Evolutionary conservation across 1,140 invertebrate genomes (phyloP), one percentile per base, ranked within the genome.

Genomic region (Drosophila jambulina): DNA sequence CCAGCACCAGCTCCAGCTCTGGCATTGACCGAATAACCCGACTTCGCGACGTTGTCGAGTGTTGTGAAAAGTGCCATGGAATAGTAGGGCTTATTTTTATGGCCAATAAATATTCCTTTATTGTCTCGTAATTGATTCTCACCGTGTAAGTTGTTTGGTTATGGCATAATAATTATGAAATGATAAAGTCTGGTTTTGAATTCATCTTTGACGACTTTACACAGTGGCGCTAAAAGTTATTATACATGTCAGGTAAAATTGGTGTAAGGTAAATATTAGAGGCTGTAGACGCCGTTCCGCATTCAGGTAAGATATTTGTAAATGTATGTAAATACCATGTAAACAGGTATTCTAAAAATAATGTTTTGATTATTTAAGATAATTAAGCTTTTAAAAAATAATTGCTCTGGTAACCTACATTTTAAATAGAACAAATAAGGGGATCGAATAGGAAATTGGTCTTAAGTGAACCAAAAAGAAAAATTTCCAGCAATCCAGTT

Each of bases 21-120:
- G 83, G 56, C 83, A 88, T 88, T 88, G 84, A 83, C 83, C 83
- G 57, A 74, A 57, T 78, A 88, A 82, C 62, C 46, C 5, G 51
- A 54, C 19, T n/a, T n/a, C n/a, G n/a, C n/a, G n/a, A 5, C 5
- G 15, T 17, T 21, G 5, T 12, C 17, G 29, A 48, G 25, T 54
- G 32, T 82, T 86, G 58, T 43, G 75, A 64, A 85, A 78, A 58
- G 27, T 40, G 5, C 13, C 42, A 19, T 12, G 19, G 23, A 1
- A 38, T 48, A 36, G 17, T 15, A 9, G 23, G 25, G 25, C 8
- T 17, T n/a, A 27, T 49, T n/a, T 27, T 49, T 49, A 27, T 27
- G 46, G 36, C 19, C 27, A 63, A 67, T 13, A 65, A 64, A 45
- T 45, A 45, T 65, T 46, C 9, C 29, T 38, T 42, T 12, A 45